A percentile compares a stretch with the other conserved stretches of the same genome.
Evolutionary conservation across 1,140 invertebrate genomes (phyloP).

Genomic region (Micrasema longulum): DNA sequence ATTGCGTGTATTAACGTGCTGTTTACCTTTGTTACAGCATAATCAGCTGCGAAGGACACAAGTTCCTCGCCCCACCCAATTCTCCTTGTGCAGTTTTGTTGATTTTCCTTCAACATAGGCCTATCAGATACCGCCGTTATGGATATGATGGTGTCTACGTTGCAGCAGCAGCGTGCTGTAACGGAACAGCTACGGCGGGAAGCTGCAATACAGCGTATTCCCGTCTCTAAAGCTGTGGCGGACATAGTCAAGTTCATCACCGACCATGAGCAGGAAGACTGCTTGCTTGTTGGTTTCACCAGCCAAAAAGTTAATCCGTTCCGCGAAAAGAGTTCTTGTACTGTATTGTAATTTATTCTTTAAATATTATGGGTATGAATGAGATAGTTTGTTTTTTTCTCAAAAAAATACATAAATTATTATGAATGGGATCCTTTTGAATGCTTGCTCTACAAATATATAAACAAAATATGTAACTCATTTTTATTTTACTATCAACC

Average conservation of each 20-base stretch:
- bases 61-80: conserved; percentile 45
- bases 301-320: conserved; percentile 98
- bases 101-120: conserved; percentile 72
- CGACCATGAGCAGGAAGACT: conserved; percentile 95
- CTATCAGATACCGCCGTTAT: conserved; percentile 86
- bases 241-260: conserved; percentile 94
- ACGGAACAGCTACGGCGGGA: conserved; percentile 94
- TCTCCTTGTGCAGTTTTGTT: conserved; percentile 30
- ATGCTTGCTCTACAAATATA: conserved; percentile 38
- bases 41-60: conserved; percentile 31
- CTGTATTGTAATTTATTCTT: conserved; percentile 75
- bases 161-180: conserved; percentile 91
- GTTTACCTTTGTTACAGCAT: too few relatives aligned
- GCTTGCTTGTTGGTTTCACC: conserved; percentile 93
- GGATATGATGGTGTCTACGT: conserved; percentile 90
- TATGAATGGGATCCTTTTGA: conserved; percentile 39
- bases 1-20: conserved; percentile 9
- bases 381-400: conserved; percentile 28
- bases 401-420: conserved; percentile 31
- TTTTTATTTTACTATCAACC: conserved; percentile 50
- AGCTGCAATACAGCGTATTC: conserved; percentile 88
- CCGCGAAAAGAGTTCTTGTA: conserved; percentile 94
- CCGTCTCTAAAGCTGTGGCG: conserved; percentile 88
- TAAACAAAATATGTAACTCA: conserved; percentile 36
- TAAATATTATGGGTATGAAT: conserved; percentile 25